phyloP scores from a whole-genome alignment of 1,140 invertebrate species.

The Zophobas atratus region DNA sequence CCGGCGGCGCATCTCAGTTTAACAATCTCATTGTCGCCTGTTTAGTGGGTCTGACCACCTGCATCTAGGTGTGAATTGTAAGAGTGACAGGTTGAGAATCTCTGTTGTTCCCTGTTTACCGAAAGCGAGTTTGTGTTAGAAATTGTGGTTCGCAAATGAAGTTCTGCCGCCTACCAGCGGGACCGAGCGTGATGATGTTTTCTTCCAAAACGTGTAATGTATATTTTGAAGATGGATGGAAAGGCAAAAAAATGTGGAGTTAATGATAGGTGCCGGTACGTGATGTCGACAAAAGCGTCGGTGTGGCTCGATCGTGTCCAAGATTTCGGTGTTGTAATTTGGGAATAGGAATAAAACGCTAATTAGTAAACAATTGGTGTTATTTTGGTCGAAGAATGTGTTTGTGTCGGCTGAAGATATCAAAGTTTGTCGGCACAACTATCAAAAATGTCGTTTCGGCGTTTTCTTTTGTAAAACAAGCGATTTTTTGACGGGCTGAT shows the following conservation, averaged over 20 bases:
- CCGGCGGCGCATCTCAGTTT: background rate
- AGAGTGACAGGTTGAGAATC: conserved; percentile 8
- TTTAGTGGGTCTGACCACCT: background rate
- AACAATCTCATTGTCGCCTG: conserved; percentile 10
- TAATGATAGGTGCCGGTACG: conserved; percentile 9
- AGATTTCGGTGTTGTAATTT: conserved; percentile 7
- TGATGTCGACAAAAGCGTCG: conserved; percentile 21
- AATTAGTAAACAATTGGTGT: conserved; percentile 34
- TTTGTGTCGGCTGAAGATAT: conserved; percentile 32
- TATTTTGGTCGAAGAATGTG: conserved; percentile 8
- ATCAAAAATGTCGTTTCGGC: conserved; percentile 33
- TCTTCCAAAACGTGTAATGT: background rate
- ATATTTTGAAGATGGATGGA: background rate
- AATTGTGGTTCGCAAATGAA: conserved; percentile 12
- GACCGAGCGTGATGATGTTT: background rate
- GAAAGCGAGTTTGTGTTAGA: conserved; percentile 2
- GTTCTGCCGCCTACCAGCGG: background rate
- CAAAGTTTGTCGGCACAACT: conserved; percentile 25
- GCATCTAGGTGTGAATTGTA: conserved; percentile 18
- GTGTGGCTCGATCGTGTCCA: conserved; percentile 17
- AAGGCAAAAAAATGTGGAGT: background rate
- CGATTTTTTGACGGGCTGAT: conserved; percentile 45
- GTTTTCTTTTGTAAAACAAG: conserved; percentile 17
- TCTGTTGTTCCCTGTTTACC: conserved; percentile 9
- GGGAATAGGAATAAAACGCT: conserved; percentile 3